These are phyloP conservation scores for Drosophila kikkawai DNA, from an alignment of 1,140 invertebrate genomes.

Conservation along the genomic window DNA sequence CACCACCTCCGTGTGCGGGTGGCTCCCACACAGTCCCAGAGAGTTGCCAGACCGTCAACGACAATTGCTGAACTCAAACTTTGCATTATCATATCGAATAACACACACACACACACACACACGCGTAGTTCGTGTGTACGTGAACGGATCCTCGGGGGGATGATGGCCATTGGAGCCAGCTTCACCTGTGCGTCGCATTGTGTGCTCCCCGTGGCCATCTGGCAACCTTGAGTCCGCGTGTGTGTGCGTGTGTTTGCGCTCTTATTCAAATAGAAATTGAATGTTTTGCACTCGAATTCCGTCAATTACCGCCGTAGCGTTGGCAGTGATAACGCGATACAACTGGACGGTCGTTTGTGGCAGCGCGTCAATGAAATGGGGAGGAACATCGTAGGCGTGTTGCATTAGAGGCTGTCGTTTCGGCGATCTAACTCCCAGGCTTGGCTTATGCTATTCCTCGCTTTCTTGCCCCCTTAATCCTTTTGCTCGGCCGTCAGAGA, in stretches of 20 bases:
- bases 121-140: background rate
- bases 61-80: constrained; percentile 6
- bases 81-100: constrained; percentile 4
- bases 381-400: background rate
- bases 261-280: constrained; percentile 79
- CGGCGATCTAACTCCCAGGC: constrained; percentile 26
- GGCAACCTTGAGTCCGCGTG: constrained; percentile 47
- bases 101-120: background rate
- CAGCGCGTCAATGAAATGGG: background rate
- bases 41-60: constrained; percentile 19
- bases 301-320: constrained; percentile 50
- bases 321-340: constrained; percentile 37
- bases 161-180: background rate
- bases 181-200: background rate
- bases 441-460: constrained; percentile 8
- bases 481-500: constrained; percentile 17
- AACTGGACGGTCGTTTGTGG: background rate
- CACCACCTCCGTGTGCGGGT: background rate
- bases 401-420: background rate
- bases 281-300: constrained; percentile 66
- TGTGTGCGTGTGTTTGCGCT: constrained; percentile 50
- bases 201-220: constrained; percentile 16
- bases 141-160: constrained; percentile 7
- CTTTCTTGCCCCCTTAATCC: background rate
- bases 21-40: constrained; percentile 9